phyloP scores from a whole-genome alignment of 2,797 vertebrate genomes.

The Danionella dracula region DNA sequence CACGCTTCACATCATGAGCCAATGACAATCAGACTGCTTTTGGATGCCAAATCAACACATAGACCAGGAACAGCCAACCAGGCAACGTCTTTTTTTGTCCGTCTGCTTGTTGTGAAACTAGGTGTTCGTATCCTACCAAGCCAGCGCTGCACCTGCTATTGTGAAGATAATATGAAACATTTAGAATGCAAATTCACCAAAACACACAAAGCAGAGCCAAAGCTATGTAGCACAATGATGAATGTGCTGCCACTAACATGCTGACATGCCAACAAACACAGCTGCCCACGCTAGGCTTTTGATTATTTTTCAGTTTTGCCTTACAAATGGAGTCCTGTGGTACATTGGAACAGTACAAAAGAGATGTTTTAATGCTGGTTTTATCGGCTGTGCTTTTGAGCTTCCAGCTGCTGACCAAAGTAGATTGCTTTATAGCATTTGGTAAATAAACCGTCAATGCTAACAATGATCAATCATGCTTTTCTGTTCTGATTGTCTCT shows the following conservation, averaged over 20 bases:
- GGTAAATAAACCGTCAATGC: neutral
- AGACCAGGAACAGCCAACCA: conserved; percentile 19
- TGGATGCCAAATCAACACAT: conserved; percentile 20
- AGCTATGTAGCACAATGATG: conserved; percentile 29
- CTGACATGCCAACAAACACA: conserved; percentile 50
- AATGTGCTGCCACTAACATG: conserved; percentile 43
- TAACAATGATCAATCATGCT: neutral
- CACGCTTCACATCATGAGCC: conserved; percentile 1
- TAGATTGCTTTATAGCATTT: neutral
- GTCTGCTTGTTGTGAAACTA: conserved; percentile 16
- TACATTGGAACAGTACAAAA: conserved; percentile 23
- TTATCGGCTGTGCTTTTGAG: neutral
- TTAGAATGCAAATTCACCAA: conserved; percentile 54
- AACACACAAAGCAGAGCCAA: conserved; percentile 36
- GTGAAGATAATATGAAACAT: conserved; percentile 46
- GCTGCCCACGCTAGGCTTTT: conserved; percentile 24
- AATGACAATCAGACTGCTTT: conserved; percentile 8
- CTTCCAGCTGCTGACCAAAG: neutral
- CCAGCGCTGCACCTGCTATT: conserved; percentile 21
- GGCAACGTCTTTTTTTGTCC: conserved; percentile 14
- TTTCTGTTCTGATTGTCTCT: neutral
- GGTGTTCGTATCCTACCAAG: conserved; percentile 7
- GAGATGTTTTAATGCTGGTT: conserved; percentile 23
- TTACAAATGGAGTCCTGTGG: conserved; percentile 42
- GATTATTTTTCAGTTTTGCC: conserved; percentile 41